phyloP scores from a whole-genome alignment of 2,113 vertebrate genomes.

The Scomber colias region DNA sequence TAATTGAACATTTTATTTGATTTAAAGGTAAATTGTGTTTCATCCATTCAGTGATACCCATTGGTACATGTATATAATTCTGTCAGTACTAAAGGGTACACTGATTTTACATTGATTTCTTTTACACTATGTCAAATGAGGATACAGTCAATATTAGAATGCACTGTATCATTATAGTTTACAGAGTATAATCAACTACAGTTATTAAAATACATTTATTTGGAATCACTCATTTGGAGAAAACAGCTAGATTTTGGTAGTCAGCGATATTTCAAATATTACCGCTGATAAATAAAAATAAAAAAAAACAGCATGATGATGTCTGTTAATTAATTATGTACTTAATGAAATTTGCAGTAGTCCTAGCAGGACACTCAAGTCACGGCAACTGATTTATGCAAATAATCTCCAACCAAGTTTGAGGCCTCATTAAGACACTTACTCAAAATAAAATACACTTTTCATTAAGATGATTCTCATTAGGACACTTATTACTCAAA shows the following conservation, averaged over 20 bases:
- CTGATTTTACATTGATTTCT: constrained; percentile 1
- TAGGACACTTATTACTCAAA: background rate
- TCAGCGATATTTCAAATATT: background rate
- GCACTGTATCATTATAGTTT: too few relatives aligned
- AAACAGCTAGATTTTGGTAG: background rate
- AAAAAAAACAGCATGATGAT: too few relatives aligned
- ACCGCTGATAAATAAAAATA: background rate
- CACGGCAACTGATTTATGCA: constrained; percentile 13
- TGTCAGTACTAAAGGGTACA: background rate
- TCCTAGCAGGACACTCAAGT: background rate
- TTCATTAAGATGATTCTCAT: background rate
- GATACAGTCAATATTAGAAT: background rate
- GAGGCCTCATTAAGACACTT: background rate
- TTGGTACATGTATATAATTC: background rate
- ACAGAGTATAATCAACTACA: too few relatives aligned
- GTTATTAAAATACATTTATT: too few relatives aligned
- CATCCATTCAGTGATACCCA: background rate
- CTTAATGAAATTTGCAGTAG: background rate
- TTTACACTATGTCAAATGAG: background rate
- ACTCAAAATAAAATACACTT: too few relatives aligned
- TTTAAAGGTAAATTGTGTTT: background rate
- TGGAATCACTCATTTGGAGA: background rate
- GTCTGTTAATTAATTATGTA: background rate
- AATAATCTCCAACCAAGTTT: constrained; percentile 3
- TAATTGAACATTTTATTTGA: background rate